Conservation (phyloP, 2,797 vertebrate genomes). For the Spinibarbus caldwelli region DNA sequence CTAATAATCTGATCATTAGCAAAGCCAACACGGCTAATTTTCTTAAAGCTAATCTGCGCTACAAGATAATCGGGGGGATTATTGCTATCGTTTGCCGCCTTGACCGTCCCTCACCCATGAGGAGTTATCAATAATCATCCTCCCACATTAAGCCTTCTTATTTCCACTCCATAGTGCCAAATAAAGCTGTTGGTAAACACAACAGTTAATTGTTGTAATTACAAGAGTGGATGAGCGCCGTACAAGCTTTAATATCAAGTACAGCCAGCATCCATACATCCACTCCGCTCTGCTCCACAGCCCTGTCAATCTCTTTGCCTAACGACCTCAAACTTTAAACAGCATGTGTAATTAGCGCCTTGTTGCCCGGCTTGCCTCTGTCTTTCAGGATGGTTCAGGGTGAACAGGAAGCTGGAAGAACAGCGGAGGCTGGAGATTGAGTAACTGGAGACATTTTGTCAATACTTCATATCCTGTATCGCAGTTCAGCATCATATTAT, state of each 20-base stretch:
- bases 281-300: neutral
- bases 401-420: constrained; percentile 8
- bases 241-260: constrained; percentile 32
- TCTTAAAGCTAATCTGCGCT: constrained; percentile 57
- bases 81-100: constrained; percentile 35
- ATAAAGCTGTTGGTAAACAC: constrained; percentile 49
- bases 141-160: constrained; percentile 30
- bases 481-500: constrained; percentile 44
- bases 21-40: constrained; percentile 67
- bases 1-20: constrained; percentile 75
- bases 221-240: constrained; percentile 32
- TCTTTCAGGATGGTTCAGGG: neutral
- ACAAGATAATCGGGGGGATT: constrained; percentile 49
- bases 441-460: constrained; percentile 56
- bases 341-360: constrained; percentile 12
- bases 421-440: constrained; percentile 23
- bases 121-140: constrained; percentile 38
- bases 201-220: constrained; percentile 49
- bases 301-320: constrained; percentile 1
- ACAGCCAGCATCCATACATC: constrained; percentile 1
- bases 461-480: constrained; percentile 49
- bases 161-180: constrained; percentile 39
- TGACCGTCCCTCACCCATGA: constrained; percentile 48
- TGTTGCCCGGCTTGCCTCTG: constrained; percentile 14
- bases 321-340: constrained; percentile 27